Conservation (phyloP, 2,113 vertebrate genomes). For the Sinocyclocheilus anshuiensis region DNA sequence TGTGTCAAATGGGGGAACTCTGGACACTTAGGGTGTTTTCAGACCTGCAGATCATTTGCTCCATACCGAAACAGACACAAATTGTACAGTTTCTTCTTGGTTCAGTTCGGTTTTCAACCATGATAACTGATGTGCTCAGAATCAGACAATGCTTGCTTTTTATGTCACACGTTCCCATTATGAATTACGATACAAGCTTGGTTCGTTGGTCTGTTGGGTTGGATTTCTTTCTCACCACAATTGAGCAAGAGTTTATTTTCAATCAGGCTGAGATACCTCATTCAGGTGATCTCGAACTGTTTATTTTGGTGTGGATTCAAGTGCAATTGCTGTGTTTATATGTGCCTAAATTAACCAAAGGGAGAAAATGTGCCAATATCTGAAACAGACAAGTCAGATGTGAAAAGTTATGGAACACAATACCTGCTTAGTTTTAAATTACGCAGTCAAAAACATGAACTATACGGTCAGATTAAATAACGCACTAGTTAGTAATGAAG, state of each 20-base stretch:
- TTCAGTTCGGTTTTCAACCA: not conserved
- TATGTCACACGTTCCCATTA: not conserved
- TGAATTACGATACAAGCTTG: not conserved
- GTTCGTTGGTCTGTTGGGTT: not conserved
- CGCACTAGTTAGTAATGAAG: not conserved
- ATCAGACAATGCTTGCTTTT: not conserved
- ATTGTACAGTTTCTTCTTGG: not conserved
- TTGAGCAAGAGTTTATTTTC: not conserved
- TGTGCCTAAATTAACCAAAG: not conserved
- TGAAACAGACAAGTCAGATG: not conserved
- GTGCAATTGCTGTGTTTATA: not conserved
- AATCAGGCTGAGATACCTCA: not conserved
- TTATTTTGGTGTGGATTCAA: not conserved
- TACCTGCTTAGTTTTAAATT: not conserved
- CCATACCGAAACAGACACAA: not conserved
- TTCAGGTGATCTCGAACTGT: not conserved
- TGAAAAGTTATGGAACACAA: not conserved
- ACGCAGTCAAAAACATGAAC: not conserved
- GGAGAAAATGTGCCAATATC: not conserved
- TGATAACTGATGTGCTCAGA: not conserved
- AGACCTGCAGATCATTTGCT: not conserved
- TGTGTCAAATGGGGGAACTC: not conserved
- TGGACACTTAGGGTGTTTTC: not conserved
- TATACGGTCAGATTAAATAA: not conserved
- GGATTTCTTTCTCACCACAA: not conserved